Evolutionary conservation across 2,113 vertebrate genomes (phyloP), one percentile per base, ranked within the genome.

Genomic region (Halichoeres trimaculatus): DNA sequence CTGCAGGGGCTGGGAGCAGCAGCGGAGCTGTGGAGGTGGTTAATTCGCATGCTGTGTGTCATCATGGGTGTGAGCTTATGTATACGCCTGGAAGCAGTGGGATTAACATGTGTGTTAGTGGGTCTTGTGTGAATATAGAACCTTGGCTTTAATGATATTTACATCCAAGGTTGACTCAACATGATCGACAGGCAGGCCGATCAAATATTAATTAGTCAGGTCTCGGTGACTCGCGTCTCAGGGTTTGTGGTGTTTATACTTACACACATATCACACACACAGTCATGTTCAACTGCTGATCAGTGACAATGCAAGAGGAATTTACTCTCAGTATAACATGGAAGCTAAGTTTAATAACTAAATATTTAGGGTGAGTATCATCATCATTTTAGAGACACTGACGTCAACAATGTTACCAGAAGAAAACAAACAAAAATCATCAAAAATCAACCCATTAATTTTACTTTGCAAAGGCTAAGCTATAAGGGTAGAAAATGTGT

Each of bases 161-260:
- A 30, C 5, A 2, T 41, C 8, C 35, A 65, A 77, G 77, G 47
- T 78, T 14, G 13, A 47, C 11, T 47, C 23, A 5, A 35, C 3
- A 5, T 59, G 70, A 64, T 36, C 73, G 79, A 80, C 78, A 62
- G 69, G 50, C 24, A 30, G 11, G 58, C 2, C 20, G 30, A 74
- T 80, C 3, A 69, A 79, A 80, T 74, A 85, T 86, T 48, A 20
- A 80, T 72, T 51, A 8, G 8, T 30, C 19, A 43, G 45, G 45
- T 45, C 19, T 64, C 40, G 11, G 51, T 23, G 22, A 41, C 11
- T 4, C 0, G 35, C 6, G 47, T 34, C 22, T n/a, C 50, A 5
- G 22, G 38, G 57, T 19, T 52, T 20, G 19, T 35, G 8, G 5
- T 36, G 23, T 38, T 20, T 51, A 55, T n/a, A 17, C 17, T 53